Conservation (phyloP, 1,140 invertebrate species). For the Frieseomelitta varia region DNA sequence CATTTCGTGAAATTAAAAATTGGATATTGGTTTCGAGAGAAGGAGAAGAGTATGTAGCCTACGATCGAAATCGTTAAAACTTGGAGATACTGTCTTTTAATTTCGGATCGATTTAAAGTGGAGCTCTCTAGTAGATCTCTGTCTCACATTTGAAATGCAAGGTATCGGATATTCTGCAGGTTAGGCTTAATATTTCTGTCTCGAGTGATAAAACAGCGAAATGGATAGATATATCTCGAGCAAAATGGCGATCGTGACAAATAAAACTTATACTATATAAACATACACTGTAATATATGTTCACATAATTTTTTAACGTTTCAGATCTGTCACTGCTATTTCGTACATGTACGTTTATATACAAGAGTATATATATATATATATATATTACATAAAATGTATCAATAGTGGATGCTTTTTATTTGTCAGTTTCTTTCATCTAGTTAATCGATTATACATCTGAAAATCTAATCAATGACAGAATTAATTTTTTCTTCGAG, state of each 20-base stretch:
- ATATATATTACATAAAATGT: no score
- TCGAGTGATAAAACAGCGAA: neutral
- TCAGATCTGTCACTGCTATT: neutral
- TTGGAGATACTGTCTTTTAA: neutral
- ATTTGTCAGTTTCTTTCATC: no score
- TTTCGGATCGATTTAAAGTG: no score
- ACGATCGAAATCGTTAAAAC: neutral
- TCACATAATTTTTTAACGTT: constrained; percentile 5
- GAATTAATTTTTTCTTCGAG: no score
- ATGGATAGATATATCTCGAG: neutral
- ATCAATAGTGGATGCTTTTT: no score
- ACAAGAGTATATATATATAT: no score
- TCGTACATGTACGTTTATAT: neutral
- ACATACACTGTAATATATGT: neutral
- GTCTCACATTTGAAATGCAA: neutral
- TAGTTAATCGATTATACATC: no score
- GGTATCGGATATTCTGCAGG: no score
- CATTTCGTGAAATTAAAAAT: neutral
- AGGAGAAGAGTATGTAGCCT: neutral
- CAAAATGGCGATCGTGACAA: neutral
- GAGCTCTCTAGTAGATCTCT: neutral
- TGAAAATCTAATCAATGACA: no score
- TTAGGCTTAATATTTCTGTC: neutral
- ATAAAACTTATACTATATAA: neutral
- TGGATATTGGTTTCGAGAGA: neutral